Evolutionary conservation across 2,113 vertebrate species (phyloP).

Genomic region (Mustela lutreola): DNA sequence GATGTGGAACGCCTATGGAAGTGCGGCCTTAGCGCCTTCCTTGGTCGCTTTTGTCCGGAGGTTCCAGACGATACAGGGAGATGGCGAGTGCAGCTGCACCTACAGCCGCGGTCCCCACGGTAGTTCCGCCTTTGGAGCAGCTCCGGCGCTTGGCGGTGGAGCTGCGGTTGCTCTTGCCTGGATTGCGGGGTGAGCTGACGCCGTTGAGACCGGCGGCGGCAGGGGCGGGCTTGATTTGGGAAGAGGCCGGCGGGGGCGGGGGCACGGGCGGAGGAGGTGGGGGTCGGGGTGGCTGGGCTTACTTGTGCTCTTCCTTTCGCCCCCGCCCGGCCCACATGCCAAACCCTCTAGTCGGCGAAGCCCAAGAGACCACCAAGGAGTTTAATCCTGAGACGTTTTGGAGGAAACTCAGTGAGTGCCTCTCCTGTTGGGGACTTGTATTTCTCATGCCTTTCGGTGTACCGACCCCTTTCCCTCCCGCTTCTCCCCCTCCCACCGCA

Average conservation of each 20-base stretch:
- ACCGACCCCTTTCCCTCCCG: neutral
- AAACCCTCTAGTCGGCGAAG: constrained; percentile 90
- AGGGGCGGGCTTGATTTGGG: constrained; percentile 84
- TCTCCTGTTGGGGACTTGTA: neutral
- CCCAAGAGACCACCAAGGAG: constrained; percentile 86
- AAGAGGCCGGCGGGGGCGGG: constrained; percentile 33
- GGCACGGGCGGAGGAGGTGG: neutral
- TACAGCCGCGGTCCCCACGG: neutral
- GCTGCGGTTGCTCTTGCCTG: constrained; percentile 87
- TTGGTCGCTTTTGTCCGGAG: rapidly evolving
- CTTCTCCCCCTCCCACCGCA: rapidly evolving
- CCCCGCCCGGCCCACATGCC: neutral
- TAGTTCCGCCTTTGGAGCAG: constrained; percentile 77
- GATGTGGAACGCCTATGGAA: rapidly evolving
- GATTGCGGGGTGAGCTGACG: constrained; percentile 89
- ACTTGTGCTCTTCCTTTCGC: neutral
- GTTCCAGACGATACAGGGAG: rapidly evolving
- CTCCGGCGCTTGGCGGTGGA: constrained; percentile 87
- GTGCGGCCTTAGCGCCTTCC: rapidly evolving
- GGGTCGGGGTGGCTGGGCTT: neutral
- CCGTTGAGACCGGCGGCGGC: neutral
- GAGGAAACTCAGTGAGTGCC: constrained; percentile 90
- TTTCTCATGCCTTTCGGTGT: neutral
- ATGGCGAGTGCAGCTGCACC: constrained; percentile 16
- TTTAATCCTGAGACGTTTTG: constrained; percentile 93